Conservation (phyloP, 1,140 invertebrate species). For the Drosophila sucinea region DNA sequence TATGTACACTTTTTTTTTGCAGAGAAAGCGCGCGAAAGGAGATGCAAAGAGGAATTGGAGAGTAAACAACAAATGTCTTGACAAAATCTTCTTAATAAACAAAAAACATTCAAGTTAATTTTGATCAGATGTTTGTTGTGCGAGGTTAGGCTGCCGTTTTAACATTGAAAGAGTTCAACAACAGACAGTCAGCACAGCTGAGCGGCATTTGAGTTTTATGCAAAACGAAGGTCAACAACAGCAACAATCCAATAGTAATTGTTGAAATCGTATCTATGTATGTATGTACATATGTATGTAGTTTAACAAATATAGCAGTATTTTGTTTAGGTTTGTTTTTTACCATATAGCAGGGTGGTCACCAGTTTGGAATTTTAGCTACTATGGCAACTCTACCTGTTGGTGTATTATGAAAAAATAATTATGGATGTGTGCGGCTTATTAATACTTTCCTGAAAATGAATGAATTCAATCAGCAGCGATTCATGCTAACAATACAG, state of each 20-base stretch:
- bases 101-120: constrained; percentile 2
- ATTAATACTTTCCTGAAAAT: too few species aligned
- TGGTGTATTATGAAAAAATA: too few species aligned
- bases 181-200: too few species aligned
- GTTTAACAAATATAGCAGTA: neutral
- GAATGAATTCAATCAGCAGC: too few species aligned
- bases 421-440: too few species aligned
- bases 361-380: neutral
- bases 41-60: constrained; percentile 30
- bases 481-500: too few species aligned
- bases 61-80: constrained; percentile 27
- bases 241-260: constrained; percentile 38
- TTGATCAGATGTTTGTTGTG: constrained; percentile 41
- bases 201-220: constrained; percentile 48
- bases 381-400: neutral
- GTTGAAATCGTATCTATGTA: constrained; percentile 15
- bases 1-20: constrained; percentile 30
- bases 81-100: constrained; percentile 23
- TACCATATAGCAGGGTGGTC: neutral
- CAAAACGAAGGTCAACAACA: constrained; percentile 67
- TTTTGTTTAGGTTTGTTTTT: neutral
- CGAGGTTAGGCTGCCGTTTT: constrained; percentile 52
- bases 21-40: constrained; percentile 77
- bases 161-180: constrained; percentile 73
- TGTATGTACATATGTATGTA: neutral